A percentile compares a stretch with the other conserved stretches of the same genome.
These are phyloP conservation scores for Acrocephalus kingi DNA, from an alignment of 2,113 vertebrate genomes.

Conservation along the genomic window DNA sequence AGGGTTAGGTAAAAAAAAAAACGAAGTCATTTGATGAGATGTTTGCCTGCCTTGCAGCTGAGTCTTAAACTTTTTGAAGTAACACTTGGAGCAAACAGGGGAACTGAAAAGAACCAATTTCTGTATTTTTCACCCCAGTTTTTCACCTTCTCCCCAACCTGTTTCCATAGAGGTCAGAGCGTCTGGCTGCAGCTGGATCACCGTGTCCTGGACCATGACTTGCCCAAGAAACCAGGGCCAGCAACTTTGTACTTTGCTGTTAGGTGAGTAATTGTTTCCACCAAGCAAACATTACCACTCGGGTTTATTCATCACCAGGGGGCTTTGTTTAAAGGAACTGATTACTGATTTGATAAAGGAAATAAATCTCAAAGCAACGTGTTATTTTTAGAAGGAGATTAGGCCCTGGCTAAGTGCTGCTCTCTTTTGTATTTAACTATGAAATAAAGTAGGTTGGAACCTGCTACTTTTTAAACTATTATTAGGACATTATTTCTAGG, in stretches of 20 bases:
- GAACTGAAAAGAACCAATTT: not conserved
- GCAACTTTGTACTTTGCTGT: conserved; percentile 88
- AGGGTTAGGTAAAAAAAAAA: not conserved
- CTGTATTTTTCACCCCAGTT: not conserved
- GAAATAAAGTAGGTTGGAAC: not conserved
- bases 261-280: conserved; percentile 78
- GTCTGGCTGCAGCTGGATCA: conserved; percentile 97
- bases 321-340: not conserved
- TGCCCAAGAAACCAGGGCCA: conserved; percentile 87
- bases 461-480: not conserved
- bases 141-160: conserved; percentile 4
- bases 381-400: conserved; percentile 24
- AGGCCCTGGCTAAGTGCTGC: not conserved
- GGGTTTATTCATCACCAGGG: not conserved
- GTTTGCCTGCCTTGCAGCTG: not conserved
- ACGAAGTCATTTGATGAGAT: not conserved
- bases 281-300: not conserved
- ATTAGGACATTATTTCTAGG: not conserved
- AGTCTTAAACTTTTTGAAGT: not conserved
- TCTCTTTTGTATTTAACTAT: not conserved
- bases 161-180: conserved; percentile 84
- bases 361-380: not conserved
- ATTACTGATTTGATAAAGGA: conserved; percentile 21
- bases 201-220: conserved; percentile 93
- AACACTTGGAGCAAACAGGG: rapidly evolving